A percentile compares a stretch with the other conserved stretches of the same genome.
Evolutionary conservation across 2,888 invertebrate species (phyloP).

Genomic region (Thymelicus acteon): DNA sequence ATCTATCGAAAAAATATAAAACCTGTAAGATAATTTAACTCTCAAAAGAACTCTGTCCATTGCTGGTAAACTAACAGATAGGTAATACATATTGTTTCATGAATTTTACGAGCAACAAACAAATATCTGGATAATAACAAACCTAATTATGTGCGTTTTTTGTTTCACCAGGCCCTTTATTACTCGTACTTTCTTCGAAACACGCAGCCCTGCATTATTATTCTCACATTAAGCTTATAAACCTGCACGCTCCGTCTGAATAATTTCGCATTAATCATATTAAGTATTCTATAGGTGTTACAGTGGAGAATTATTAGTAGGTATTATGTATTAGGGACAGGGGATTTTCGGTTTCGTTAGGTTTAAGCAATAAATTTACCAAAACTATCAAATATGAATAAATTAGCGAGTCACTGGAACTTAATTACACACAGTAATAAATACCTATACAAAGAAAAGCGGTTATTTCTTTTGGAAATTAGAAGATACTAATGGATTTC

Average conservation of each 20-base stretch:
- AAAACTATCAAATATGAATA: neutral
- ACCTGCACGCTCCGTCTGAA: slow-evolving; percentile 9
- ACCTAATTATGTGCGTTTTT: slow-evolving; percentile 24
- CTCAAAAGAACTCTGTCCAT: too few relatives aligned
- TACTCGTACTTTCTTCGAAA: slow-evolving; percentile 26
- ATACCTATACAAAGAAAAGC: too few relatives aligned
- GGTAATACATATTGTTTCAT: neutral
- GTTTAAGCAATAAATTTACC: neutral
- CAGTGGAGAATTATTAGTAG: slow-evolving; percentile 2
- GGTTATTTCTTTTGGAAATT: too few relatives aligned
- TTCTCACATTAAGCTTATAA: slow-evolving; percentile 14
- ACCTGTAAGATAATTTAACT: too few relatives aligned
- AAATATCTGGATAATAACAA: slow-evolving; percentile 46
- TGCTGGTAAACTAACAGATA: too few relatives aligned
- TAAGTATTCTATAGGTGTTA: slow-evolving; percentile 12
- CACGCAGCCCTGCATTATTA: slow-evolving; percentile 15
- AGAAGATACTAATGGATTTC: too few relatives aligned
- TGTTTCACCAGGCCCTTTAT: slow-evolving; percentile 26
- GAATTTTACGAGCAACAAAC: neutral
- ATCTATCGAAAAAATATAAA: too few relatives aligned
- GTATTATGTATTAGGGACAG: neutral
- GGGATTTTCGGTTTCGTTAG: neutral
- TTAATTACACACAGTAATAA: too few relatives aligned
- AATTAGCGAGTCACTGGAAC: neutral
- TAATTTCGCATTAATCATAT: slow-evolving; percentile 13